These are phyloP conservation scores for Vultur gryphus DNA, from an alignment of 2,797 vertebrate species.

Conservation along the genomic window DNA sequence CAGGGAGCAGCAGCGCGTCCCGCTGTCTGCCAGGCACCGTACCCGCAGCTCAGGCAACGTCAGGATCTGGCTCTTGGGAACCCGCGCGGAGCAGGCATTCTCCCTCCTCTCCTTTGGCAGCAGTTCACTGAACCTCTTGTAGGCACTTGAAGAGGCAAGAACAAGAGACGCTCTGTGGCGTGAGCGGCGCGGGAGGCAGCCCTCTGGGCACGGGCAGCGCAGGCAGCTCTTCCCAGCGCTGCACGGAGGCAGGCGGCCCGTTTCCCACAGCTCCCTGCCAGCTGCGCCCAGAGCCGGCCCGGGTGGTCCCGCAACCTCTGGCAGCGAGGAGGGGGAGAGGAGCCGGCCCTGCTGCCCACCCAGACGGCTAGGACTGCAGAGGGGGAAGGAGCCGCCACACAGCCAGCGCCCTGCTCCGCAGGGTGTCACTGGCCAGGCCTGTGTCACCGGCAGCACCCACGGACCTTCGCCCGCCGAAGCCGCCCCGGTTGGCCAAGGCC, in stretches of 20 bases:
- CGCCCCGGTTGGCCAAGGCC: not conserved
- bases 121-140: constrained; percentile 87
- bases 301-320: not conserved
- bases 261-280: not conserved
- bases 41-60: constrained; percentile 84
- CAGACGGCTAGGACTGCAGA: accelerated
- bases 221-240: not conserved
- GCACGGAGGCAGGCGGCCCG: not conserved
- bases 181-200: not conserved
- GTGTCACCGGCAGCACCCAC: not conserved
- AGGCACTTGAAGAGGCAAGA: constrained; percentile 78
- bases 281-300: not conserved
- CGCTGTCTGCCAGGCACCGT: not conserved
- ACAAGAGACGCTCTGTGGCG: not conserved
- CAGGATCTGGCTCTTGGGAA: constrained; percentile 79
- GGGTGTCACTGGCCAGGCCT: not conserved
- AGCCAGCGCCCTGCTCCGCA: not conserved
- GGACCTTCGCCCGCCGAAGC: not conserved
- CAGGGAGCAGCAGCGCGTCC: not conserved
- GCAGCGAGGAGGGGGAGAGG: not conserved
- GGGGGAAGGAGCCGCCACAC: too few species aligned
- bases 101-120: constrained; percentile 75
- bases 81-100: constrained; percentile 42
- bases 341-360: not conserved
- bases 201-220: not conserved